A percentile compares a stretch with the other conserved stretches of the same genome.
Evolutionary conservation across 2,888 invertebrate genomes (phyloP).

Genomic region (Rhopalosiphum nymphaeae): DNA sequence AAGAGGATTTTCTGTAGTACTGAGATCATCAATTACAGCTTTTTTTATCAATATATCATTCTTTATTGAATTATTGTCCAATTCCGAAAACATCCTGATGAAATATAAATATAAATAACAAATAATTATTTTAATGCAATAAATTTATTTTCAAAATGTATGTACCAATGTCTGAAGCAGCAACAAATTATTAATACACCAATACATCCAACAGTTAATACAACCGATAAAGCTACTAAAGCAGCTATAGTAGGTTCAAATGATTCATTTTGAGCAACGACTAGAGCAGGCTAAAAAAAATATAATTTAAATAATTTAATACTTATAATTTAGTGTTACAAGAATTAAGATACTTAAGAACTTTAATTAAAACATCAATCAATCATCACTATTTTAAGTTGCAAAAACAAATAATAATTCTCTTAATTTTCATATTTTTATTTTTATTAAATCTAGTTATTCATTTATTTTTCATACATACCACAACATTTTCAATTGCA

Average conservation of each 20-base stretch:
- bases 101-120: constrained; percentile 39
- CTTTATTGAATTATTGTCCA: constrained; percentile 76
- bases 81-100: constrained; percentile 83
- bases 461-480: constrained; percentile 23
- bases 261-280: constrained; percentile 78
- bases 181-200: constrained; percentile 90
- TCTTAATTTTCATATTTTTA: not conserved
- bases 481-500: constrained; percentile 79
- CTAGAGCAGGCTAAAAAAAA: constrained; percentile 75
- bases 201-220: constrained; percentile 86
- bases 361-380: not conserved
- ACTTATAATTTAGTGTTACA: not conserved
- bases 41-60: constrained; percentile 87
- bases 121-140: constrained; percentile 28
- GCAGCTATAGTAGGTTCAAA: constrained; percentile 90
- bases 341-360: not conserved
- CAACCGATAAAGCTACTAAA: constrained; percentile 85
- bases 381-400: not conserved
- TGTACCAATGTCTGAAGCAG: constrained; percentile 86
- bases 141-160: not conserved
- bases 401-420: not conserved
- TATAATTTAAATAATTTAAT: constrained; percentile 7
- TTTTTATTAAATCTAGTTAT: not conserved
- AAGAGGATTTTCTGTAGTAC: constrained; percentile 91
- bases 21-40: constrained; percentile 82